phyloP scores from a whole-genome alignment of 2,113 vertebrate genomes.

The Danio rerio region GRCz12tu NC_133191.1:46571501-46572000 shows the following conservation, averaged over 20 bases:
- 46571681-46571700: conserved; percentile 17
- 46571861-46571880: background rate
- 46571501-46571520: too few relatives aligned
- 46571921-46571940: background rate
- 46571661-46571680: background rate
- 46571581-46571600: background rate
- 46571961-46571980: conserved; percentile 21
- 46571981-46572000: background rate
- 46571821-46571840: background rate
- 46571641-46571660: background rate
- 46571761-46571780: conserved; percentile 15
- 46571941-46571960: background rate
- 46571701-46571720: background rate
- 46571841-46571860: background rate
- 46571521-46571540: too few relatives aligned
- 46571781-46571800: background rate
- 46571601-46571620: background rate
- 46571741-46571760: conserved; percentile 6
- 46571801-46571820: background rate
- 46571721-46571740: background rate
- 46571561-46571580: background rate
- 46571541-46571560: too few relatives aligned
- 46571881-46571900: background rate
- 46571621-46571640: background rate
- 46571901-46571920: background rate